A percentile compares a stretch with the other conserved stretches of the same genome.
These are phyloP conservation scores for Argopecten irradians DNA, from an alignment of 1,140 invertebrate genomes.

Conservation along the genomic window DNA sequence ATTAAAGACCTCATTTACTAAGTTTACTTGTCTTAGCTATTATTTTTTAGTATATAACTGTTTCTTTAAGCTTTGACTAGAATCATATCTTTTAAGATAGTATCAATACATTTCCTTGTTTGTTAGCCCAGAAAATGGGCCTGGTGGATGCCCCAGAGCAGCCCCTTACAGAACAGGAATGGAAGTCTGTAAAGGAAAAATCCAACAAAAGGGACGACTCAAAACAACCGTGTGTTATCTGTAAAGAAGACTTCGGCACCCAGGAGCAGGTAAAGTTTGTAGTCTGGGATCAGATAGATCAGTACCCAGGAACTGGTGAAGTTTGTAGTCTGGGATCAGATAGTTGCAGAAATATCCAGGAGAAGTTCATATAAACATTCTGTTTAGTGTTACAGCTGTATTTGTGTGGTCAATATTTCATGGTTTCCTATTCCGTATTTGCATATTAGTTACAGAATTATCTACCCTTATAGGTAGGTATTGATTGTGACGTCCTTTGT, in stretches of 20 bases:
- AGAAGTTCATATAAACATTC: too few species aligned
- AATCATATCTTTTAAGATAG: not conserved
- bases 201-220: slow-evolving; percentile 74
- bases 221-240: slow-evolving; percentile 75
- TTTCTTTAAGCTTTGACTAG: not conserved
- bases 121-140: slow-evolving; percentile 74
- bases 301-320: too few species aligned
- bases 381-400: too few species aligned
- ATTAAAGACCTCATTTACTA: not conserved
- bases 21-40: not conserved
- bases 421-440: too few species aligned
- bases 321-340: too few species aligned
- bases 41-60: not conserved
- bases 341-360: too few species aligned
- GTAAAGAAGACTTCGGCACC: slow-evolving; percentile 76
- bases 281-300: too few species aligned
- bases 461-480: too few species aligned
- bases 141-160: slow-evolving; percentile 68
- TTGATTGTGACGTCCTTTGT: too few species aligned
- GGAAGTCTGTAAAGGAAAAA: slow-evolving; percentile 70
- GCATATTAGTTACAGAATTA: too few species aligned
- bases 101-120: not conserved
- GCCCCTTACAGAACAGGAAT: slow-evolving; percentile 71
- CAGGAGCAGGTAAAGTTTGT: slow-evolving; percentile 69
- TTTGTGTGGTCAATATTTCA: too few species aligned